Evolutionary conservation across 2,797 vertebrate genomes (phyloP).

Genomic region (Pangasius krempfi): DNA sequence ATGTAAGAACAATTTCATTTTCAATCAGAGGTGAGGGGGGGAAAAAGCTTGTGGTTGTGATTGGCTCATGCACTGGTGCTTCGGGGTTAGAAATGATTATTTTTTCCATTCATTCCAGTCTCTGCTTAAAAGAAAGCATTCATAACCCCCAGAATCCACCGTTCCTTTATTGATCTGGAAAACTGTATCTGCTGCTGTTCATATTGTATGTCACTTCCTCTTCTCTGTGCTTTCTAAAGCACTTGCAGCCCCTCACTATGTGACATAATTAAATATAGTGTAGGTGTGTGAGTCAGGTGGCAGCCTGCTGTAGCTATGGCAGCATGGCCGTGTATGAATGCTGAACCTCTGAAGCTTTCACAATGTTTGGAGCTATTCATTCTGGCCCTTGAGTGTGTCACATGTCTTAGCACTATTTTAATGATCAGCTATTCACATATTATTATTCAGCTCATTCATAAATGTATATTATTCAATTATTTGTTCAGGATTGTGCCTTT

Average conservation of each 20-base stretch:
- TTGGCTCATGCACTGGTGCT: neutral
- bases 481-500: neutral
- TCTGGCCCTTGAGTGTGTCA: neutral
- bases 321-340: conserved; percentile 12
- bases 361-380: neutral
- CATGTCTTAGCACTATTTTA: neutral
- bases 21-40: neutral
- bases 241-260: neutral
- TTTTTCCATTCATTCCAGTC: neutral
- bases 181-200: neutral
- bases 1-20: neutral
- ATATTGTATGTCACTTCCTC: neutral
- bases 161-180: conserved; percentile 6
- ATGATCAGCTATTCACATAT: neutral
- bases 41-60: neutral
- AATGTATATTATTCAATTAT: neutral
- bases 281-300: conserved; percentile 15
- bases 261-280: conserved; percentile 24
- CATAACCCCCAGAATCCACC: neutral
- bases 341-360: conserved; percentile 5
- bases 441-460: neutral
- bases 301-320: conserved; percentile 9
- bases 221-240: conserved; percentile 12
- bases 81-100: neutral
- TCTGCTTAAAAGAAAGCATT: neutral